phyloP scores from a whole-genome alignment of 2,113 vertebrate species.

The Mirounga angustirostris region DNA sequence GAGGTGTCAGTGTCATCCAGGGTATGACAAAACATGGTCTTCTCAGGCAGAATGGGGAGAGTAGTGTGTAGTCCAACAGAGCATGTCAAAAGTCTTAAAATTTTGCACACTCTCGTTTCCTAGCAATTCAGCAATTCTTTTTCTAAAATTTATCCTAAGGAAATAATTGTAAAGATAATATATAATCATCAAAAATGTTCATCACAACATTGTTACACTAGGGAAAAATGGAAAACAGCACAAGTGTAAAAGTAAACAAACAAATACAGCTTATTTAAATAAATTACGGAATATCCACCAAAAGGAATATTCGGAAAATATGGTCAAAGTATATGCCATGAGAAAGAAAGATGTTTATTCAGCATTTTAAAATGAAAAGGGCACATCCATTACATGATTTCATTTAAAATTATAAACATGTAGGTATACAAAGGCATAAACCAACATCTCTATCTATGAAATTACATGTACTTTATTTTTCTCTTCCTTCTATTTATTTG shows the following conservation, averaged over 20 bases:
- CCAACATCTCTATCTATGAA: background rate
- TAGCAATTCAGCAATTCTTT: background rate
- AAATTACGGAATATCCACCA: background rate
- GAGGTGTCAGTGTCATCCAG: no score
- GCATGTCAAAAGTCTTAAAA: background rate
- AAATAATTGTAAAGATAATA: slow-evolving; percentile 34
- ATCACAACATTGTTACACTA: background rate
- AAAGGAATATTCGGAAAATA: background rate
- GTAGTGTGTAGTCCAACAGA: background rate
- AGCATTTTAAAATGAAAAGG: slow-evolving; percentile 36
- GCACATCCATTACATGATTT: background rate
- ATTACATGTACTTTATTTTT: background rate
- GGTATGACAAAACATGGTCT: background rate
- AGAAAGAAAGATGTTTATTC: background rate
- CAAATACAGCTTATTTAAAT: background rate
- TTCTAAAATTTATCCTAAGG: slow-evolving; percentile 6
- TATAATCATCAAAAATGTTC: background rate
- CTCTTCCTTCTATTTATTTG: background rate
- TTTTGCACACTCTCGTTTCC: background rate
- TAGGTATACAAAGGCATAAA: background rate
- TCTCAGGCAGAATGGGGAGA: background rate
- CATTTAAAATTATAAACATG: background rate
- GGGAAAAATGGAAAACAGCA: background rate
- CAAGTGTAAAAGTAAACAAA: background rate
- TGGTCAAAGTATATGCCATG: background rate